Base-by-base conservation (phyloP, 2,888 invertebrate genomes). In the Thera obeliscata region DNA sequence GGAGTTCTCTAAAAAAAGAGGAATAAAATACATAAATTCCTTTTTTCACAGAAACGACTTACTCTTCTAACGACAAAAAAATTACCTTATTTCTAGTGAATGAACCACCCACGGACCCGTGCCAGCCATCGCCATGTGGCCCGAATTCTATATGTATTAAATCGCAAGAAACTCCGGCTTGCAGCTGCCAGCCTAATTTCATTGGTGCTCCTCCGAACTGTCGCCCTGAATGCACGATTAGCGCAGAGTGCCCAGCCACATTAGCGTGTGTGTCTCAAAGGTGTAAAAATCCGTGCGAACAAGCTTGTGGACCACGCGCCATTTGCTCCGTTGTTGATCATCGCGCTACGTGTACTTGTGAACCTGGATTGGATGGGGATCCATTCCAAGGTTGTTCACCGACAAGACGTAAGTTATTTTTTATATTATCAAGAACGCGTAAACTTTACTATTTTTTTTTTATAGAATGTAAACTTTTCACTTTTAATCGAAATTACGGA, bases 41-140 rank as follows among this genome's bases (percentile, higher is more conserved):
- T 38, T 38, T 38, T 38, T 38, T 38, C 38, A 5, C 3, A 38
- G 38, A 38, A 38, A 38, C 38, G 6, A 22, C 22, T 22, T 22
- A 22, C 22, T 22, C 22, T 22, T 22, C 22, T 22, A 22, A 22
- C 22, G 22, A 22, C 22, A 22, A 22, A 22, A 22, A 22, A 22
- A 22, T 22, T 22, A 22, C 22, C 22, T 50, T 50, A 5, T 61
- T 84, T 87, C 46, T 74, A 91, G 88, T 78, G 38, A 72, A 77
- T 7, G 81, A 82, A 48, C 71, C 82, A 41, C 85, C 88, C 49
- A 73, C 81, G 48, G 85, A 96, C 80, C 95, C 95, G 8, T 96
- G 96, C 79, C 89, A 94, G 52, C 96, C 96, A 62, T 96, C 96
- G 33, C 96, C 95, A 11, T 96, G 96, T 79, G 96, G 96, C 33